Percentiles rank a stretch among this genome's conserved stretches.
phyloP scores from a whole-genome alignment of 2,113 vertebrate species.

The Eolophus roseicapilla region DNA sequence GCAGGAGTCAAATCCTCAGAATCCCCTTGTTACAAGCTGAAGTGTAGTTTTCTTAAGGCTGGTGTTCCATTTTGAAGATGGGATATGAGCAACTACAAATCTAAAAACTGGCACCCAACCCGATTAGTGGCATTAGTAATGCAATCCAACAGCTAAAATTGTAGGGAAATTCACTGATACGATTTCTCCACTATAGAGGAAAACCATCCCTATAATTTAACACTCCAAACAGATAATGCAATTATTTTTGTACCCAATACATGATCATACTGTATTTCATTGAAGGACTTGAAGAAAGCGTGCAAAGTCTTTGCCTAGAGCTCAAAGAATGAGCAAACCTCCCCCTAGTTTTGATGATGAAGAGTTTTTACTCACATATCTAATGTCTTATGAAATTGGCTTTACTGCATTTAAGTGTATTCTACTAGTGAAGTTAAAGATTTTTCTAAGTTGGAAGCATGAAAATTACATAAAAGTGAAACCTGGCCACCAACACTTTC shows the following conservation, averaged over 20 bases:
- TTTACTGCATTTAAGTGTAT: neutral
- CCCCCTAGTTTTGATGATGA: neutral
- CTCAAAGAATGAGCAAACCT: neutral
- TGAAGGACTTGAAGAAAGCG: neutral
- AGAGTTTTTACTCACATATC: neutral
- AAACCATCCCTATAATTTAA: neutral
- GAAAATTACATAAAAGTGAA: neutral
- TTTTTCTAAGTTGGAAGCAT: neutral
- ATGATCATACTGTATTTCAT: neutral
- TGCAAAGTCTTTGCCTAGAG: neutral
- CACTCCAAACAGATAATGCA: neutral
- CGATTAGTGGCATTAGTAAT: neutral
- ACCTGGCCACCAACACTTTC: neutral
- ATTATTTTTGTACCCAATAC: neutral
- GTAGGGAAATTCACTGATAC: neutral
- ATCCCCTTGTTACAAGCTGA: neutral
- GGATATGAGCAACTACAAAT: neutral
- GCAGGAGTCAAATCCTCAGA: slow-evolving; percentile 33
- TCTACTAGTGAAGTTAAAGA: neutral
- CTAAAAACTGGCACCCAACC: neutral
- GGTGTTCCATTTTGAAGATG: neutral
- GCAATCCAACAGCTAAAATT: neutral
- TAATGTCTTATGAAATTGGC: neutral
- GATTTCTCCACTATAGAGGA: neutral
- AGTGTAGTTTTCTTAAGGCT: neutral